Percentiles rank a stretch among this genome's conserved stretches.
These are phyloP conservation scores for Corvus moneduloides DNA, from an alignment of 2,113 vertebrate species.

Conservation along the genomic window DNA sequence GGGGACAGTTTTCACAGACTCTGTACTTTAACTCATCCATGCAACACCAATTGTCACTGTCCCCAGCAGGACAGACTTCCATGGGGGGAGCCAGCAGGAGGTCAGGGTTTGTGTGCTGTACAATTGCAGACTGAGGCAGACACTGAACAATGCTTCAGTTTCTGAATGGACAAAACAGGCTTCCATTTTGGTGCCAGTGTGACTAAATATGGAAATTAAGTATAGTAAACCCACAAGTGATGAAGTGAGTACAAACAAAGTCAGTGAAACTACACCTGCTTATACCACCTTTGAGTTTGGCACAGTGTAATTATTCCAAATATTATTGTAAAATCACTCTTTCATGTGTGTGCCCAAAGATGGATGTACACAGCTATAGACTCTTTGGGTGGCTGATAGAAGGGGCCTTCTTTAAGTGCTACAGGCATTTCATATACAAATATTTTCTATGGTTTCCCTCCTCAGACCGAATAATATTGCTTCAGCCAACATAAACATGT, in stretches of 20 bases:
- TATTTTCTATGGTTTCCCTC: slow-evolving; percentile 51
- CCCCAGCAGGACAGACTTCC: background rate
- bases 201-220: background rate
- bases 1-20: background rate
- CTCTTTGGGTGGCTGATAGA: slow-evolving; percentile 19
- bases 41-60: background rate
- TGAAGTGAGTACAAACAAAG: background rate
- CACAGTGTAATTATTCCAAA: background rate
- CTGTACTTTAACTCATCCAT: background rate
- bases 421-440: slow-evolving; percentile 21
- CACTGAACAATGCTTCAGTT: background rate
- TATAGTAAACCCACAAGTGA: background rate
- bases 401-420: background rate
- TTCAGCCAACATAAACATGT: slow-evolving; percentile 40
- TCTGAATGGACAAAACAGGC: background rate
- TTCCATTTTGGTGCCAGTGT: background rate
- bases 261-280: background rate
- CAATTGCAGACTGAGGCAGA: background rate
- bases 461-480: slow-evolving; percentile 26
- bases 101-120: background rate
- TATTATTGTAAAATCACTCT: slow-evolving; percentile 24
- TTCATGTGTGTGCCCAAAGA: background rate
- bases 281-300: background rate
- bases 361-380: background rate
- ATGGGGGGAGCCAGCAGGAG: no score